These are phyloP conservation scores for Artemia sp. DNA, from an alignment of 2,888 invertebrate species.

Conservation along the genomic window DNA sequence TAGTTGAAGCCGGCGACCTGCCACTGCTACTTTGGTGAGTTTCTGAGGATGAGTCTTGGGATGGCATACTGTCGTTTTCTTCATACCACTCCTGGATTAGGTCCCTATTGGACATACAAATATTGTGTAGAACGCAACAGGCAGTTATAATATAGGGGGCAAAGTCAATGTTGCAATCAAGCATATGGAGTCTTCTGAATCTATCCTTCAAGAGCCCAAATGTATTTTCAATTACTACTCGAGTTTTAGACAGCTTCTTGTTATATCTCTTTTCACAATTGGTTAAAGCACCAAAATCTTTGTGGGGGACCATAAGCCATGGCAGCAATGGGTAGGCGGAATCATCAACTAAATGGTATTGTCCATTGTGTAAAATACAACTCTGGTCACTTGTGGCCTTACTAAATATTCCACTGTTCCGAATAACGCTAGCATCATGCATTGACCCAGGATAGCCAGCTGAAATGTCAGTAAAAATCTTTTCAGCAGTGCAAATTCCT, in stretches of 20 bases:
- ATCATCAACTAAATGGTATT: not conserved
- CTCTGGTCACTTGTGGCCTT: too few species aligned
- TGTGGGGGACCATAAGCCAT: conserved; percentile 12
- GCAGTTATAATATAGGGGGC: not conserved
- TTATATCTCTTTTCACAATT: conserved; percentile 1
- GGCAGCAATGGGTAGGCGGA: not conserved
- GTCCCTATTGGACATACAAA: not conserved
- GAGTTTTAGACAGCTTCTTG: not conserved
- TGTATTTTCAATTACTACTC: not conserved
- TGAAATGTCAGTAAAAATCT: not conserved
- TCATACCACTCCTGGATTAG: not conserved
- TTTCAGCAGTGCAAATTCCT: conserved; percentile 3
- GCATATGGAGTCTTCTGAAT: conserved; percentile 10
- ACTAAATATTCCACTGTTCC: not conserved
- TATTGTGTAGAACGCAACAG: conserved; percentile 1
- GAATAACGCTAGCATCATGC: conserved; percentile 1
- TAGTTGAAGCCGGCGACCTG: not conserved
- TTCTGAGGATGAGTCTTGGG: not conserved
- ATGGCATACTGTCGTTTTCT: not conserved
- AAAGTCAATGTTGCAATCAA: not conserved
- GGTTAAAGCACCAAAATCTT: not conserved
- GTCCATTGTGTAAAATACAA: too few species aligned
- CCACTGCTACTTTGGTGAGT: not conserved
- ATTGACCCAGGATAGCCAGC: not conserved
- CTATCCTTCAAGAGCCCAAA: not conserved